Conservation (phyloP, 2,888 invertebrate species). For the Tineola bisselliella region DNA sequence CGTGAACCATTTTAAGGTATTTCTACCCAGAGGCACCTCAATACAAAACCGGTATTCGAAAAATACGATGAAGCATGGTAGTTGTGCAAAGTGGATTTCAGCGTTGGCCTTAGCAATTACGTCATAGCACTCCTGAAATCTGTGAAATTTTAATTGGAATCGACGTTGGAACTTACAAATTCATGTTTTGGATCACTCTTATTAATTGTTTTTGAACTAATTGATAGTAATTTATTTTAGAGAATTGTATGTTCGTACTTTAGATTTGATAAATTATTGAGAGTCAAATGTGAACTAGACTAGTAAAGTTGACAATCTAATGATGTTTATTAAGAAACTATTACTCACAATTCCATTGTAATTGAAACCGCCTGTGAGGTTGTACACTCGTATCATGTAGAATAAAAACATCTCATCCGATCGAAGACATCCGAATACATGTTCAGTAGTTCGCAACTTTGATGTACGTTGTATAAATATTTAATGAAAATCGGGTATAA, state of each 20-base stretch:
- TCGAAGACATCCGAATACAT: background rate
- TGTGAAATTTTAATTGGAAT: constrained; percentile 51
- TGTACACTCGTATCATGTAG: too few species aligned
- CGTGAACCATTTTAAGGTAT: background rate
- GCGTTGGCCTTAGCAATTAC: constrained; percentile 31
- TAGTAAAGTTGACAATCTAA: too few species aligned
- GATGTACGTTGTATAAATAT: background rate
- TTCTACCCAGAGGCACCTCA: background rate
- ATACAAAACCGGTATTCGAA: background rate
- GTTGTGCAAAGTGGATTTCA: constrained; percentile 23
- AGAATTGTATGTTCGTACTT: too few species aligned
- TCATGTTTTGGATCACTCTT: background rate
- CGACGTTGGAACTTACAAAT: constrained; percentile 23
- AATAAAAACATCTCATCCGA: background rate
- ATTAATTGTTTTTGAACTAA: background rate
- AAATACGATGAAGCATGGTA: constrained; percentile 19
- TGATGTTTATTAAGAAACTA: too few species aligned
- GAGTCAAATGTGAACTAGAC: too few species aligned
- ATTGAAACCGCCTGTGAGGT: too few species aligned
- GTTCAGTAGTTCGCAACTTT: background rate
- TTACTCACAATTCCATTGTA: too few species aligned
- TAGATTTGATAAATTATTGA: too few species aligned
- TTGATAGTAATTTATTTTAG: too few species aligned
- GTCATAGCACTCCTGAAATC: constrained; percentile 16
- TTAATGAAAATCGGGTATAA: background rate